These are phyloP conservation scores for Ecliptopera silaceata DNA, from an alignment of 2,888 invertebrate genomes.

Conservation along the genomic window DNA sequence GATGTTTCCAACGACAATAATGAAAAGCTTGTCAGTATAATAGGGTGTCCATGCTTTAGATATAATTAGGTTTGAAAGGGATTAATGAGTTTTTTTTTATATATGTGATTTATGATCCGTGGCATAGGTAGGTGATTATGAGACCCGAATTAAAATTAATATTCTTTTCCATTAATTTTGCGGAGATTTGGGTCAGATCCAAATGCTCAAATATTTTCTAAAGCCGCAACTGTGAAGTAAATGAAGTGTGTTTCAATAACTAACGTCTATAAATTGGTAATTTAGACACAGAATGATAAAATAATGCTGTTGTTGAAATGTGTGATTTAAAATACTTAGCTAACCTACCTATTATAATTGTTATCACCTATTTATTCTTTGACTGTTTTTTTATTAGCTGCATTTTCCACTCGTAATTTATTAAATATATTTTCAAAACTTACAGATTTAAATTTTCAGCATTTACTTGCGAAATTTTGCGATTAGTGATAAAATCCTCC, in stretches of 20 bases:
- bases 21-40: constrained; percentile 59
- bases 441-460: too few relatives aligned
- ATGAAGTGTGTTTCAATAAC: constrained; percentile 21
- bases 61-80: constrained; percentile 51
- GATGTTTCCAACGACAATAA: constrained; percentile 43
- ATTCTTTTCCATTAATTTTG: constrained; percentile 38
- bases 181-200: constrained; percentile 36
- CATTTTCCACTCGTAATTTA: too few relatives aligned
- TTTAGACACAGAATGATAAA: background rate
- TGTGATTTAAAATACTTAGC: background rate
- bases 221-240: constrained; percentile 18
- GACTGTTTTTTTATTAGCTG: too few relatives aligned
- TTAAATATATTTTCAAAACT: too few relatives aligned
- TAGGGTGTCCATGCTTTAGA: constrained; percentile 48
- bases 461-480: too few relatives aligned
- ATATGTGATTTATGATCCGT: constrained; percentile 26
- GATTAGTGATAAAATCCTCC: too few relatives aligned
- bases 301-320: background rate
- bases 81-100: constrained; percentile 45
- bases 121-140: constrained; percentile 20
- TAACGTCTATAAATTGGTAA: constrained; percentile 11
- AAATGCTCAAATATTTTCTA: constrained; percentile 21
- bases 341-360: too few relatives aligned
- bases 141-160: constrained; percentile 36
- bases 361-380: too few relatives aligned